phyloP scores from a whole-genome alignment of 2,888 invertebrate species.

The Pherbina coryleti region DNA sequence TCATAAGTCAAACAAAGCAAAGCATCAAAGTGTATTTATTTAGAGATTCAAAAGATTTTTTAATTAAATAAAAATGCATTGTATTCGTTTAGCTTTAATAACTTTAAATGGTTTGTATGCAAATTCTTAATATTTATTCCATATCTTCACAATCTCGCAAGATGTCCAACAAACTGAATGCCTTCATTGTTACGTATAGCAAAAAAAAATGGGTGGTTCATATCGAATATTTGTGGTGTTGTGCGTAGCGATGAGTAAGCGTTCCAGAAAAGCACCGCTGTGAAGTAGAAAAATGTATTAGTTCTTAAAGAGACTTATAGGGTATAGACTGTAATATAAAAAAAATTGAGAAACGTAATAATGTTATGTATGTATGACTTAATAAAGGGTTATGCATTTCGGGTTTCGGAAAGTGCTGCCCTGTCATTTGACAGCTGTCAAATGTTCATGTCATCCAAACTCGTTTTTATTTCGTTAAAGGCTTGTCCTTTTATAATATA shows the following conservation, averaged over 20 bases:
- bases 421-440: no score
- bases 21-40: neutral
- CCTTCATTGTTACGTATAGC: slow-evolving; percentile 47
- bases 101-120: neutral
- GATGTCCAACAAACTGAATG: slow-evolving; percentile 51
- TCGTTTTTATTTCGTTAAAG: no score
- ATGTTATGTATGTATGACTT: no score
- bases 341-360: no score
- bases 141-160: slow-evolving; percentile 31
- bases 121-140: no score
- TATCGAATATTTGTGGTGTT: slow-evolving; percentile 45
- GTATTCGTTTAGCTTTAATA: neutral
- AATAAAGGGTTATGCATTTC: no score
- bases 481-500: no score
- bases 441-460: no score
- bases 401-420: no score
- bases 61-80: neutral
- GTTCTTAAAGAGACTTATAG: no score
- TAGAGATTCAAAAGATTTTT: neutral
- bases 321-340: no score
- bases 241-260: slow-evolving; percentile 50
- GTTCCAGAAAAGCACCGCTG: slow-evolving; percentile 54
- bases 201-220: slow-evolving; percentile 52
- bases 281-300: slow-evolving; percentile 20
- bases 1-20: neutral